Conservation (phyloP, 2,797 vertebrate genomes). For the Serranus cabrilla region DNA sequence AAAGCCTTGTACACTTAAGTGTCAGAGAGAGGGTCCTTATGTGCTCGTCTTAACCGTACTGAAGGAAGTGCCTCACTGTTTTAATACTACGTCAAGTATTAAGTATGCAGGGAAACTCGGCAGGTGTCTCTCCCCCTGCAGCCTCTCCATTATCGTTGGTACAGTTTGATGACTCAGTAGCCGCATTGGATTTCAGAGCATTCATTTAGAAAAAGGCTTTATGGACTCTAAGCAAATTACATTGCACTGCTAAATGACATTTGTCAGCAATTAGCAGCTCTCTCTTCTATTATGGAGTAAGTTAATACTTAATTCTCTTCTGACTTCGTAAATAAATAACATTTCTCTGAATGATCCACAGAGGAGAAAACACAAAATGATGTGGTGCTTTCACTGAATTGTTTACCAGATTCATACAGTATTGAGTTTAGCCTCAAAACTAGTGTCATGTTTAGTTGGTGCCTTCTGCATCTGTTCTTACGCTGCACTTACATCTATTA, state of each 20-base stretch:
- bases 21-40: constrained; percentile 44
- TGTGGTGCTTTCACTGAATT: neutral
- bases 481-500: neutral
- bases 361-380: neutral
- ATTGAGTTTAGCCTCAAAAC: neutral
- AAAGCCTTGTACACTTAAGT: constrained; percentile 61
- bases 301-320: constrained; percentile 20
- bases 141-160: constrained; percentile 49
- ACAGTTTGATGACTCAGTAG: constrained; percentile 68
- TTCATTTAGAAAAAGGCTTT: constrained; percentile 61
- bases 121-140: constrained; percentile 48
- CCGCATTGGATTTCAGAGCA: constrained; percentile 70
- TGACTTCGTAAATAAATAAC: constrained; percentile 2
- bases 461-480: neutral
- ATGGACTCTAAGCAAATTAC: constrained; percentile 62
- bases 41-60: constrained; percentile 29
- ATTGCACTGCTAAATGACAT: constrained; percentile 57
- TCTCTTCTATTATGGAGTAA: constrained; percentile 28
- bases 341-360: neutral
- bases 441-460: neutral
- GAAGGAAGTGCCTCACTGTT: constrained; percentile 41
- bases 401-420: neutral
- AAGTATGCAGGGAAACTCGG: constrained; percentile 56
- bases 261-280: constrained; percentile 60
- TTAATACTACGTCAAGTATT: constrained; percentile 60